Base-by-base conservation (phyloP, 2,888 invertebrate genomes). In the Leptura quadrifasciata region DNA sequence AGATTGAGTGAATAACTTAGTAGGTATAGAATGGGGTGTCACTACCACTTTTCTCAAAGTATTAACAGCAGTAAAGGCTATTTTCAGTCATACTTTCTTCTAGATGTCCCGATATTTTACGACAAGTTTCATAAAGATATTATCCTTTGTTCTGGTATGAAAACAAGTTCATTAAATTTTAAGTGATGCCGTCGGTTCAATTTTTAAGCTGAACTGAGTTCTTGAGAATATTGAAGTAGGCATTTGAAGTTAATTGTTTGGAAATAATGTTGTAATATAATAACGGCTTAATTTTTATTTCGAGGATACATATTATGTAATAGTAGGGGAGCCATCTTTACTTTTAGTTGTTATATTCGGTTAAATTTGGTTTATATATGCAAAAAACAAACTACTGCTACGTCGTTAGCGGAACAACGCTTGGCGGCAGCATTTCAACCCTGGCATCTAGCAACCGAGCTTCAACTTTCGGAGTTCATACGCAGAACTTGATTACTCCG, bases 1-100 rank as follows among this genome's bases (percentile, higher is more conserved):
- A 68, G 55, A 68, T 27, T 17, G 54, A 68, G 21, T 54, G 67
- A 68, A 68, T 68, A 68, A 68, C 55, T 68, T 68, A 54, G 54
- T 21, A 17, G 54, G 55, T 39, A 63, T 21, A 8, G n/a, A 21
- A 63, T 10, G 20, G 17, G 21, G 47, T 12, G 39, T 63, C 39
- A 9, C 63, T 20, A 35, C 39, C 39, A 63, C 18, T 63, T 63
- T 63, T 63, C 63, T 18, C 20, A 20, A 63, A 21, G 31, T 27
- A 63, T 39, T 12, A 21, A 12, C 54, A 15, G 52, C 54, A 54
- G 35, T 57, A 68, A 24, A 54, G 55, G 35, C 24, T 17, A 68
- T 57, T 68, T 54, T 68, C 67, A 68, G 54, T 31, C 27, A 52
- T 55, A 52, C 15, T 68, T 17, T 54, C n/a, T 31, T 8, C 18